phyloP scores from a whole-genome alignment of 2,797 vertebrate genomes.

The Paguma larvata region DNA sequence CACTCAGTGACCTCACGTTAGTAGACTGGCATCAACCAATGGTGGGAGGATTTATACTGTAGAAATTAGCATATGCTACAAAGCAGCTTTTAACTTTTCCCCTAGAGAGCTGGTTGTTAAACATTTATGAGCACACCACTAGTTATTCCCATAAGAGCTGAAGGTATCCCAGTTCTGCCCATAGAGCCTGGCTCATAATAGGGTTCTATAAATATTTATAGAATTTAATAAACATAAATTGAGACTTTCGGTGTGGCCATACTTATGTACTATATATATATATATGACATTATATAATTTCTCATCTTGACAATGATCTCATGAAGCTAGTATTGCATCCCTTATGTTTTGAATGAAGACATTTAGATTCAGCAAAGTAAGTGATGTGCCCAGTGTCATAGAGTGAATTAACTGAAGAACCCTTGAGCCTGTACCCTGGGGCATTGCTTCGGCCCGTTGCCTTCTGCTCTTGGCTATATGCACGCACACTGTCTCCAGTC shows the following conservation, averaged over 20 bases:
- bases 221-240: neutral
- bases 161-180: neutral
- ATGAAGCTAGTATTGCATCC: neutral
- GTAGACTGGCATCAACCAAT: neutral
- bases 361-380: neutral
- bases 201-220: slow-evolving; percentile 43
- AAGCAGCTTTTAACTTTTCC: slow-evolving; percentile 17
- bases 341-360: slow-evolving; percentile 31
- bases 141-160: neutral
- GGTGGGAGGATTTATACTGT: neutral
- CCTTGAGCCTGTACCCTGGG: neutral
- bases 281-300: neutral
- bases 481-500: neutral
- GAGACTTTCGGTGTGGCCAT: neutral
- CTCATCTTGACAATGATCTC: neutral
- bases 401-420: neutral
- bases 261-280: no score
- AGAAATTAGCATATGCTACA: neutral
- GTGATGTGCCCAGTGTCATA: neutral
- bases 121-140: neutral
- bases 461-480: neutral
- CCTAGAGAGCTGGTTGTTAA: slow-evolving; percentile 30
- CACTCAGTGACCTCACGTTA: neutral
- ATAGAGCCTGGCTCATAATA: neutral
- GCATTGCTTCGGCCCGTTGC: neutral